phyloP scores from a whole-genome alignment of 2,113 vertebrate species.

The Melanotaenia duboulayi region DNA sequence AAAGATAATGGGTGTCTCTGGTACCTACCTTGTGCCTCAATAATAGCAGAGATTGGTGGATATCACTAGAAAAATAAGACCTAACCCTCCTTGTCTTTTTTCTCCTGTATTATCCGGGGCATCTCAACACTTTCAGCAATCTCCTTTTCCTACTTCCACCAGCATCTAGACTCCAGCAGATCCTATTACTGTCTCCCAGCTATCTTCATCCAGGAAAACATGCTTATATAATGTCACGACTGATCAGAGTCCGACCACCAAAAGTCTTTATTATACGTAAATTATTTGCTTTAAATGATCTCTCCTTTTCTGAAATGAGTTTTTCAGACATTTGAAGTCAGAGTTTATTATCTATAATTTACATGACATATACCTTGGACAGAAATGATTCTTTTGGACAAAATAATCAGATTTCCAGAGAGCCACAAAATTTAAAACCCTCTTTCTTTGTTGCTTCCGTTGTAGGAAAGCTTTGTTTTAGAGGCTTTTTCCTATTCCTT shows the following conservation, averaged over 20 bases:
- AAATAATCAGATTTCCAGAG: background rate
- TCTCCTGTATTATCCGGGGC: background rate
- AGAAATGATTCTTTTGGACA: background rate
- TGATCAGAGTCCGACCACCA: background rate
- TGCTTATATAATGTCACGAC: background rate
- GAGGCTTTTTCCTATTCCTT: conserved; percentile 2
- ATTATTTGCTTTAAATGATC: background rate
- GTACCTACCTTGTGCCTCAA: background rate
- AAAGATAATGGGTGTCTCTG: no score
- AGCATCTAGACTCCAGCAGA: background rate
- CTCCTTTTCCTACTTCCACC: background rate
- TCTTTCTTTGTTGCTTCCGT: background rate
- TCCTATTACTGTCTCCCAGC: background rate
- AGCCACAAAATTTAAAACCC: conserved; percentile 1
- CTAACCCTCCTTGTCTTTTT: no score
- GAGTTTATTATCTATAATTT: background rate
- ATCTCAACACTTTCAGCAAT: background rate
- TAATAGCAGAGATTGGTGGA: no score
- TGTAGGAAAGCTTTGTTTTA: conserved; percentile 5
- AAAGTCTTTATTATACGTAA: background rate
- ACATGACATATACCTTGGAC: background rate
- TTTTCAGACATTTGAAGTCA: background rate
- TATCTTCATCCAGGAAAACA: background rate
- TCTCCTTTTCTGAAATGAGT: background rate
- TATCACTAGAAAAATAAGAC: no score